A percentile compares a stretch with the other conserved stretches of the same genome.
phyloP scores from a whole-genome alignment of 1,140 invertebrate species.

The Pseudachorutes palmiensis region DNA sequence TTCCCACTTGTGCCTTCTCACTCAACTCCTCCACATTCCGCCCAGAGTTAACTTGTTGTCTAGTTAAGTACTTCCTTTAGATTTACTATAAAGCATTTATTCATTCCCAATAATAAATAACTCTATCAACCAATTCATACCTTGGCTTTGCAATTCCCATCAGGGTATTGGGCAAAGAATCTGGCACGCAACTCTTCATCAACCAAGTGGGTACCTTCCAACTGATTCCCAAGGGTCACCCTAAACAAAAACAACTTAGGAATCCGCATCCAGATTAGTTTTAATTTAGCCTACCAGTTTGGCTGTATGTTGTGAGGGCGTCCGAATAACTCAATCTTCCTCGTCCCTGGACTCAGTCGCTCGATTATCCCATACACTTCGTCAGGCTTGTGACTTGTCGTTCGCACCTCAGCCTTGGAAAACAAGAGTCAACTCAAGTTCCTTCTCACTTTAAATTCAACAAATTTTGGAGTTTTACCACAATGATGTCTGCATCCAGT shows the following conservation, averaged over 20 bases:
- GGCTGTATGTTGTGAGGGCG: conserved; percentile 95
- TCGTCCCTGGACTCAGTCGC: conserved; percentile 76
- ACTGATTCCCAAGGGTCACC: conserved; percentile 90
- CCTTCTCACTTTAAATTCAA: no score
- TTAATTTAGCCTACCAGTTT: conserved; percentile 68
- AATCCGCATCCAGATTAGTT: no score
- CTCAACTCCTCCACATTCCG: not conserved
- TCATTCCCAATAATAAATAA: no score
- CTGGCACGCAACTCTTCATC: conserved; percentile 83
- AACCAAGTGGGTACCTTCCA: conserved; percentile 85
- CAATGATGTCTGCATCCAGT: conserved; percentile 94
- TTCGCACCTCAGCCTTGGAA: conserved; percentile 94
- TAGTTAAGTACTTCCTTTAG: not conserved
- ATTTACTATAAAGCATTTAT: not conserved
- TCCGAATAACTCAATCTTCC: conserved; percentile 96
- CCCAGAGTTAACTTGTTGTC: not conserved
- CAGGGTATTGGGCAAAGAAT: conserved; percentile 85
- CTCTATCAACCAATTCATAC: no score
- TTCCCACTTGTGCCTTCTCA: no score
- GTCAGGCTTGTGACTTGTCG: conserved; percentile 95
- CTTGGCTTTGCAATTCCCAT: conserved; percentile 57
- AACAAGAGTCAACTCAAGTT: no score
- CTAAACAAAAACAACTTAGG: conserved; percentile 43
- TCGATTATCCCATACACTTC: conserved; percentile 94
- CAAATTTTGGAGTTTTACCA: no score